Base-by-base conservation (phyloP, 2,113 vertebrate species). In the Haplochromis burtoni region DNA sequence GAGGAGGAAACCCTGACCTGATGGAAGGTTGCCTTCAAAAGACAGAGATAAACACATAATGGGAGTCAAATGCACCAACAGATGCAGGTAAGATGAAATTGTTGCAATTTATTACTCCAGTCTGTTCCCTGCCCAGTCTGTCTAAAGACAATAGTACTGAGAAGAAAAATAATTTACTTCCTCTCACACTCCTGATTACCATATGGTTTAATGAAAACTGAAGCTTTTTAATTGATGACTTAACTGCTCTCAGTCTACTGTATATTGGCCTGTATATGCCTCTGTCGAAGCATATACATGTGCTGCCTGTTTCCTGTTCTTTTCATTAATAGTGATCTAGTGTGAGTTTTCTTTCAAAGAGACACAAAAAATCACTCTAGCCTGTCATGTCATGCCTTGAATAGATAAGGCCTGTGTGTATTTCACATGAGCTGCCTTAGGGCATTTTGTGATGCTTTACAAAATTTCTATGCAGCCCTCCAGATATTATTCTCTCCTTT, bases 391-490 rank as follows among this genome's bases (percentile, higher is more conserved):
- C 61, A 66, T 66, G 61, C 19, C 33, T 66, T 13, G 33, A 66
- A 21, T 38, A 21, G 61, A 38, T 66, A 66, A 66, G 4, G 33
- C 7, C 61, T 66, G 33, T 38, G 61, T 66, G 61, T 66, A 89
- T 94, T 94, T 93, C 88, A 89, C 68, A 89, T 88, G 63, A 86
- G 61, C 81, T 87, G 90, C 87, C 85, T 59, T 26, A 16, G 84
- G 91, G 82, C 57, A 73, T 83, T 90, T 71, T 83, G 59, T 86
- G 79, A 87, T 88, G 86, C 81, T 82, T 86, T 38, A 51, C 19
- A 86, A 85, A 89, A 73, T 49, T 53, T 35, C 31, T 63, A 42
- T 86, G 61, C 68, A 83, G 16, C 31, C 82, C 59, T 86, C 40
- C 59, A 86, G 76, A 86, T 88, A 76, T 89, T 80, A 80, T 57